These are phyloP conservation scores for Phyllostomus hastatus DNA, from an alignment of 2,113 vertebrate species.

Conservation along the genomic window DNA sequence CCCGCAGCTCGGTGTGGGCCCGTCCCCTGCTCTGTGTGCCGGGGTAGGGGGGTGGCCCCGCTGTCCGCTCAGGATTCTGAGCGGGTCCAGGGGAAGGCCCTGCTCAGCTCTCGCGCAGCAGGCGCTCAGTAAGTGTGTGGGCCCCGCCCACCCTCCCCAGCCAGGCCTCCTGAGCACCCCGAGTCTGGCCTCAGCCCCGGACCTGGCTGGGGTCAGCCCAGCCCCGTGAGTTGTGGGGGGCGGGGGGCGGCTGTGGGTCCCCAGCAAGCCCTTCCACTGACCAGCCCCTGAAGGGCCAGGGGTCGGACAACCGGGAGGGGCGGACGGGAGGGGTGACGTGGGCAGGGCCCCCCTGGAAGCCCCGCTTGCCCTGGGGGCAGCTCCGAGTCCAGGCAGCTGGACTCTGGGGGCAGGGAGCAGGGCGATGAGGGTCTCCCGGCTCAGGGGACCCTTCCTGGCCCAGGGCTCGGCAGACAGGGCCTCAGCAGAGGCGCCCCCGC, in stretches of 20 bases:
- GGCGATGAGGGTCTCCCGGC: not conserved
- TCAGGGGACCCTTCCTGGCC: not conserved
- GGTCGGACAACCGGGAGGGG: rapidly evolving
- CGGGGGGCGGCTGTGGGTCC: not conserved
- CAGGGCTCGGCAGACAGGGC: not conserved
- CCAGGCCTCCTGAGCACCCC: not conserved
- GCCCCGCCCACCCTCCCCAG: too few species aligned
- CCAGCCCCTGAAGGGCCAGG: not conserved
- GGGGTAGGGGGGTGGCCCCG: not conserved
- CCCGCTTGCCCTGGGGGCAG: not conserved
- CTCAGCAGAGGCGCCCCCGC: not conserved
- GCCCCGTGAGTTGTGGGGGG: not conserved
- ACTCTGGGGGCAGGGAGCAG: rapidly evolving
- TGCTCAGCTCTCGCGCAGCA: not conserved
- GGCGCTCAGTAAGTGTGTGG: not conserved
- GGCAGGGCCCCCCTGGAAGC: not conserved
- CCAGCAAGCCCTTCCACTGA: not conserved
- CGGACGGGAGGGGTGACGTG: rapidly evolving
- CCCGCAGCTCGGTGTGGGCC: not conserved
- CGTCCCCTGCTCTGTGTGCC: not conserved
- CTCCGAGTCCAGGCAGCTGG: not conserved
- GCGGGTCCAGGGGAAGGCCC: not conserved
- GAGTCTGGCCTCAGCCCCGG: not conserved
- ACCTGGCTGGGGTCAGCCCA: not conserved
- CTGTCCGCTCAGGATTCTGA: not conserved